These are phyloP conservation scores for Napeogenes sylphis DNA, from an alignment of 2,888 invertebrate species.

Conservation along the genomic window DNA sequence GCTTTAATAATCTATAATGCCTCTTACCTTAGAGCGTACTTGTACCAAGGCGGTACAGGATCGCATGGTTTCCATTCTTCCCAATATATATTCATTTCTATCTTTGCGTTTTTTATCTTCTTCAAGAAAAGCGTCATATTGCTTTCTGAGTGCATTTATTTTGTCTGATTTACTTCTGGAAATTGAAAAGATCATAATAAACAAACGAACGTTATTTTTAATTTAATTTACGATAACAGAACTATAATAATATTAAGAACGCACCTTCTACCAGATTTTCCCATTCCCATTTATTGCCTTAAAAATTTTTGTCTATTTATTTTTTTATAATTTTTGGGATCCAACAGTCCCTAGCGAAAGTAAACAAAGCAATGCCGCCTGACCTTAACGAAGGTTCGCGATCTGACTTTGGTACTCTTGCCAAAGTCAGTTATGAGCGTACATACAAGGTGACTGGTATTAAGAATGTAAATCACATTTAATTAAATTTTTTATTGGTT, in stretches of 20 bases:
- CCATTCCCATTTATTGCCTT: constrained; percentile 42
- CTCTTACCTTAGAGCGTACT: constrained; percentile 42
- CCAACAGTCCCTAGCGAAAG: constrained; percentile 41
- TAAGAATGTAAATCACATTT: not conserved
- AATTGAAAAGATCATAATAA: not conserved
- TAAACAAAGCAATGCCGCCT: constrained; percentile 65
- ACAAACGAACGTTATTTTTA: not conserved
- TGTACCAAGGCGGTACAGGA: constrained; percentile 46
- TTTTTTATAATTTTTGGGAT: constrained; percentile 10
- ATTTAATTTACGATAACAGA: not conserved
- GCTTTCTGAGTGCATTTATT: constrained; percentile 58
- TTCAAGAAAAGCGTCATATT: constrained; percentile 67
- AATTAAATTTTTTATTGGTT: not conserved
- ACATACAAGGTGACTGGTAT: constrained; percentile 12
- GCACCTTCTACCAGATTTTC: constrained; percentile 64
- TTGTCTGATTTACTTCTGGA: constrained; percentile 61
- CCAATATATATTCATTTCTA: constrained; percentile 67
- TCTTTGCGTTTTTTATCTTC: constrained; percentile 70
- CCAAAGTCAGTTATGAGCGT: constrained; percentile 16
- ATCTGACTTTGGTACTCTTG: constrained; percentile 18
- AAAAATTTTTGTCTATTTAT: not conserved
- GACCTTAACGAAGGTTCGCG: constrained; percentile 61
- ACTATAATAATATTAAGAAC: constrained; percentile 10
- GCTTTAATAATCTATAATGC: not conserved
- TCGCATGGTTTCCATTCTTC: constrained; percentile 65